These are phyloP conservation scores for Botia kubotai DNA, from an alignment of 2,797 vertebrate genomes.

Conservation along the genomic window DNA sequence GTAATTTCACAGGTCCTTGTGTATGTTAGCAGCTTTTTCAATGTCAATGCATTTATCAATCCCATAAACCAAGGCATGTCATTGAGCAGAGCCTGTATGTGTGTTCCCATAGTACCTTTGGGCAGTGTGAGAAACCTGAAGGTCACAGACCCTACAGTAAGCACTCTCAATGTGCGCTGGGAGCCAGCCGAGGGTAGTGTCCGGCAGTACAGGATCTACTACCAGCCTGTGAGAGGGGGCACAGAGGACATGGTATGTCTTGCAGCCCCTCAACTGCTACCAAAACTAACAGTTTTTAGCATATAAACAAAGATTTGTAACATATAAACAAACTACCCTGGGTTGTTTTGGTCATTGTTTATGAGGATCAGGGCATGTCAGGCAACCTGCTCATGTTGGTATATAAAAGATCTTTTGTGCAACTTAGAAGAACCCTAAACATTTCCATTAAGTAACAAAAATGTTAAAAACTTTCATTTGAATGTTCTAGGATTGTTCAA, in stretches of 20 bases:
- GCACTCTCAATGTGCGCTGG: slow-evolving; percentile 90
- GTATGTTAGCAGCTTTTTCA: not conserved
- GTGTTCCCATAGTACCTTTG: slow-evolving; percentile 83
- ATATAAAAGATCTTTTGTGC: not conserved
- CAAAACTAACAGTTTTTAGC: not conserved
- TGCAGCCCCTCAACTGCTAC: too few species aligned
- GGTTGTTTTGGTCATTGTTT: not conserved
- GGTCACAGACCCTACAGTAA: slow-evolving; percentile 93
- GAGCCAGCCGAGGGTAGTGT: slow-evolving; percentile 93
- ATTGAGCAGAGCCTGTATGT: slow-evolving; percentile 1
- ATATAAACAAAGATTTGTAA: not conserved
- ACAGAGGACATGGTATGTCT: slow-evolving; percentile 86
- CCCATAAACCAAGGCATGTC: not conserved
- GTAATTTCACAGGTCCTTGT: not conserved
- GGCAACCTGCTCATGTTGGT: not conserved
- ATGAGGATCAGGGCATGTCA: not conserved
- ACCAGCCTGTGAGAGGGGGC: slow-evolving; percentile 84
- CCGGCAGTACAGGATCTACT: slow-evolving; percentile 91
- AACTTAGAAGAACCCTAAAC: too few species aligned
- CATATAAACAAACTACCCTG: not conserved
- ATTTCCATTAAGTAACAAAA: too few species aligned
- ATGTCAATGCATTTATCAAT: not conserved
- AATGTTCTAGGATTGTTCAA: too few species aligned
- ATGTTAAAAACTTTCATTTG: too few species aligned
- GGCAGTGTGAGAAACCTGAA: slow-evolving; percentile 89